Percentiles rank a stretch among this genome's conserved stretches.
phyloP scores from a whole-genome alignment of 2,113 vertebrate genomes.

The Dipodomys spectabilis region DNA sequence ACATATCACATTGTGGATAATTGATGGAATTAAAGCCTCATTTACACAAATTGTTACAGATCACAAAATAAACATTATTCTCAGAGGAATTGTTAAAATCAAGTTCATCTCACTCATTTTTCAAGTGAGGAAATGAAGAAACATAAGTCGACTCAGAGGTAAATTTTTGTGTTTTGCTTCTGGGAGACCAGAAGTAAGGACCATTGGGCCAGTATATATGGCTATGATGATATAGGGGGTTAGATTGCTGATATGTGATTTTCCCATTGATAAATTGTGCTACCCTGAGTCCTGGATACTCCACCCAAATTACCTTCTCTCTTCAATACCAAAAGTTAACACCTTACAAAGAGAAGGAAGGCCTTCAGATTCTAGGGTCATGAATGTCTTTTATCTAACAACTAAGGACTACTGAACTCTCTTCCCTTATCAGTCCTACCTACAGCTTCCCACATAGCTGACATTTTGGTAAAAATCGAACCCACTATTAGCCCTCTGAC shows the following conservation, averaged over 20 bases:
- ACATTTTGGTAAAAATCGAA: not conserved
- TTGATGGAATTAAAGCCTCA: conserved; percentile 25
- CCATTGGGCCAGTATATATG: not conserved
- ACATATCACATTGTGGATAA: not conserved
- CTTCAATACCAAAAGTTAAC: not conserved
- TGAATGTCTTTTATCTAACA: not conserved
- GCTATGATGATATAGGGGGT: not conserved
- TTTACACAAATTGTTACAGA: conserved; percentile 51
- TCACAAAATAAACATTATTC: conserved; percentile 31
- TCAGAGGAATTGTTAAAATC: conserved; percentile 44
- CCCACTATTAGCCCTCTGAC: not conserved
- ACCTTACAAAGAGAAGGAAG: not conserved
- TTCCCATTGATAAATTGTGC: not conserved
- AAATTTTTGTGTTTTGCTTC: not conserved
- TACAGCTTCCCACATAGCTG: not conserved
- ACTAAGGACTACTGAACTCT: not conserved
- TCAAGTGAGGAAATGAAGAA: conserved; percentile 49
- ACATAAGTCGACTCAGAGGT: conserved; percentile 32
- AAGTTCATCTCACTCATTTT: conserved; percentile 47
- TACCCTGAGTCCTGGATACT: not conserved
- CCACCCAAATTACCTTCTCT: not conserved
- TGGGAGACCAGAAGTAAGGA: not conserved
- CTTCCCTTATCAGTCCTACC: not conserved
- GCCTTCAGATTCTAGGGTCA: not conserved
- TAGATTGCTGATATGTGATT: not conserved